Evolutionary conservation across 2,888 invertebrate genomes (phyloP).

Genomic region (Apamea anceps): DNA sequence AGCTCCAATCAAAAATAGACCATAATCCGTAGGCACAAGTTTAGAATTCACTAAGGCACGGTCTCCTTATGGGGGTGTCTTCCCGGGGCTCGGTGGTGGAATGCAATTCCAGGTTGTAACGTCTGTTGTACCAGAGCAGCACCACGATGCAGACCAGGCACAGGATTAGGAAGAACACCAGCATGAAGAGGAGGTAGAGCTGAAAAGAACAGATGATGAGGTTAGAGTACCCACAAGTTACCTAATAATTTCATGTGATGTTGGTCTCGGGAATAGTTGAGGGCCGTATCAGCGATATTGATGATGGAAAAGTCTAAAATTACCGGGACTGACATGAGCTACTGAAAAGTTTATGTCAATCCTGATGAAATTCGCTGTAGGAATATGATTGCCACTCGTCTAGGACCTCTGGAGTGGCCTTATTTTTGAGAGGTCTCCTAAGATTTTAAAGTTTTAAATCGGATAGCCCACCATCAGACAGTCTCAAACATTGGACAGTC

Average conservation of each 20-base stretch:
- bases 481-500: too few species aligned
- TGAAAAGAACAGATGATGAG: conserved; percentile 68
- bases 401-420: background rate
- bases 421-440: too few species aligned
- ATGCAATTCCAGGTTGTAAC: conserved; percentile 60
- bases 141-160: conserved; percentile 76
- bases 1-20: conserved; percentile 48
- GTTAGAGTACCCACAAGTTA: background rate
- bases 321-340: background rate
- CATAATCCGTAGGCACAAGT: conserved; percentile 52
- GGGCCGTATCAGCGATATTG: background rate
- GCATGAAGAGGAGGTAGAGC: conserved; percentile 84
- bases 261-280: background rate
- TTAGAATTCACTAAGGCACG: conserved; percentile 66
- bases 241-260: too few species aligned
- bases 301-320: background rate
- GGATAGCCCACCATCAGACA: too few species aligned
- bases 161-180: conserved; percentile 79
- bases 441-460: too few species aligned
- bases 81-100: conserved; percentile 74
- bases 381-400: background rate
- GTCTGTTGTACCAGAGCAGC: conserved; percentile 76
- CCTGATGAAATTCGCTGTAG: background rate
- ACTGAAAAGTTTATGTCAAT: background rate
- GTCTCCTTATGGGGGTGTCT: conserved; percentile 76